A percentile compares a stretch with the other conserved stretches of the same genome.
phyloP scores from a whole-genome alignment of 2,797 vertebrate species.

The Rachycentron canadum region DNA sequence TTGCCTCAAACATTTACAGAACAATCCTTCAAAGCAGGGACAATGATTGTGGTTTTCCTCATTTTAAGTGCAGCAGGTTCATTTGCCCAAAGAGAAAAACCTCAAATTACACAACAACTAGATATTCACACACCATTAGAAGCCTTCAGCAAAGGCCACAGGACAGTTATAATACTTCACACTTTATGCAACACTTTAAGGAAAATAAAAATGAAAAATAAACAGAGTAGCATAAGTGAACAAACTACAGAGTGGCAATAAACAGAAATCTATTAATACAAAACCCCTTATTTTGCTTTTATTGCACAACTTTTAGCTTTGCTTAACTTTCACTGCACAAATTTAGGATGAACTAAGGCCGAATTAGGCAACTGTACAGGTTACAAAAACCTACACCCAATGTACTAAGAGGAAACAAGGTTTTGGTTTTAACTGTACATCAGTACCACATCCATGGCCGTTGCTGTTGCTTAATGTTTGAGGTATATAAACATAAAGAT shows the following conservation, averaged over 20 bases:
- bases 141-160: neutral
- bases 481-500: neutral
- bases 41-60: neutral
- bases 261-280: neutral
- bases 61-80: neutral
- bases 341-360: neutral
- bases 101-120: neutral
- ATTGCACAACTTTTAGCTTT: neutral
- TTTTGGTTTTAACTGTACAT: constrained; percentile 11
- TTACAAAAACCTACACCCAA: neutral
- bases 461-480: constrained; percentile 3
- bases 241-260: neutral
- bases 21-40: neutral
- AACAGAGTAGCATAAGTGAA: neutral
- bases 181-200: neutral
- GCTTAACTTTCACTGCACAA: neutral
- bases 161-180: neutral
- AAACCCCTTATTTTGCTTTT: neutral
- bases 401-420: constrained; percentile 7
- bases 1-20: constrained; percentile 18
- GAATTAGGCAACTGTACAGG: neutral
- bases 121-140: neutral
- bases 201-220: neutral
- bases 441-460: neutral
- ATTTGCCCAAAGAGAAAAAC: neutral